Evolutionary conservation across 2,113 vertebrate genomes (phyloP), one percentile per base, ranked within the genome.

Genomic region (Tretioscincus oriximinensis): DNA sequence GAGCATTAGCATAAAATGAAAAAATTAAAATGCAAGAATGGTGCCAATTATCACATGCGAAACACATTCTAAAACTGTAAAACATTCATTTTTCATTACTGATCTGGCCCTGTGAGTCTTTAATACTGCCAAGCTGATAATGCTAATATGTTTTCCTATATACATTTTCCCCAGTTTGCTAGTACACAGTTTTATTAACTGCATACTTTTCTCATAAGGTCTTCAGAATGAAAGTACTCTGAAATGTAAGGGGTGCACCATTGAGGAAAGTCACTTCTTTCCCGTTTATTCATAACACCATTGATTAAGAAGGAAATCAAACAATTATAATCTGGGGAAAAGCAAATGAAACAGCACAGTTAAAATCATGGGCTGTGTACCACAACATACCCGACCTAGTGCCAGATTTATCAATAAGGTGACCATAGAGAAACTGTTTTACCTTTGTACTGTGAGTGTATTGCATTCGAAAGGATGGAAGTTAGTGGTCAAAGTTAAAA

Each of bases 221-320:
- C 87, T 92, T 88, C 87, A 83, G 82, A 85, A 78, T 61, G 86
- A 91, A 87, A 85, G 90, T 78, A 88, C 88, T 77, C 83, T 88
- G 73, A 83, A 73, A 80, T 87, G 75, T 78, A 91, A 85, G 12
- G 7, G 93, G 76, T 92, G 93, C 90, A 93, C 85, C 83, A 87
- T 90, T 84, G 88, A 93, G 87, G 93, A 96, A 94, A 93, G 92
- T 88, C 35, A 74, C n/a, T 61, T 2, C 84, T 51, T 45, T 89
- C 47, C 47, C 45, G 18, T 51, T 78, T 83, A 78, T 88, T 31
- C 58, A 69, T 68, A 84, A 90, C 28, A 26, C 80, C 29, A 45
- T 81, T 45, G 71, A 80, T 87, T 88, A 84, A 90, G 80, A 20
- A 79, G 63, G 70, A 91, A 90, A 82, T 81, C 79, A 75, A 87